A percentile compares a stretch with the other conserved stretches of the same genome.
Conservation (phyloP, 1,140 invertebrate species). For the Magallana gigas region DNA sequence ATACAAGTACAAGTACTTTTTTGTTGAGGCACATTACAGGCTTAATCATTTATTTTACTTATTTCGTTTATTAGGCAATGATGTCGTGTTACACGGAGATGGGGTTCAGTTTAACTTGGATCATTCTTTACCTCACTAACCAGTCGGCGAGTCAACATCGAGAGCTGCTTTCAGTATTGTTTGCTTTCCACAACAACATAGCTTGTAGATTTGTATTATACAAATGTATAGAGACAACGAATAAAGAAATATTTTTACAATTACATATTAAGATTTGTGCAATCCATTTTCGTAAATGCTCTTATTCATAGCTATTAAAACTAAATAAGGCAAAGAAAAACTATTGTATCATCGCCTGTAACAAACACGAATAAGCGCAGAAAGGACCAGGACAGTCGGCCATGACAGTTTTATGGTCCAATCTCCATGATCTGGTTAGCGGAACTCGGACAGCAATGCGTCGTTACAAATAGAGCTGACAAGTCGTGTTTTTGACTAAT, state of each 20-base stretch:
- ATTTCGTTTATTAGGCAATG: conserved; percentile 51
- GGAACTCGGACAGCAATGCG: neutral
- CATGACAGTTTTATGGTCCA: conserved; percentile 10
- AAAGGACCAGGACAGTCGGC: neutral
- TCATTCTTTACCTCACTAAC: conserved; percentile 52
- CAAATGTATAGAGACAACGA: too few relatives aligned
- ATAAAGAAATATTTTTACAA: too few relatives aligned
- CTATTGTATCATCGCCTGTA: too few relatives aligned
- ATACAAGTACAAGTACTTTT: neutral
- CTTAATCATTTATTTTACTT: too few relatives aligned
- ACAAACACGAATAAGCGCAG: neutral
- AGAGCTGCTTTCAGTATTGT: neutral
- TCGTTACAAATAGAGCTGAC: neutral
- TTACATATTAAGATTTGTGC: too few relatives aligned
- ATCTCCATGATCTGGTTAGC: neutral
- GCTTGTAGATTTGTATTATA: too few relatives aligned
- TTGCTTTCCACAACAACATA: too few relatives aligned
- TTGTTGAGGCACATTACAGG: neutral
- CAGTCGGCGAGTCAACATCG: neutral
- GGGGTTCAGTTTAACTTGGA: conserved; percentile 60
- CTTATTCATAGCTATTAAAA: too few relatives aligned
- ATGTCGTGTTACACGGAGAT: conserved; percentile 58
- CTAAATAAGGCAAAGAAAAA: too few relatives aligned
- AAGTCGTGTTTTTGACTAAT: conserved; percentile 15
- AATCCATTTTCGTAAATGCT: too few relatives aligned